Percentiles rank a stretch among this genome's conserved stretches.
Evolutionary conservation across 2,888 invertebrate genomes (phyloP).

Genomic region (Adineta ricciae): DNA sequence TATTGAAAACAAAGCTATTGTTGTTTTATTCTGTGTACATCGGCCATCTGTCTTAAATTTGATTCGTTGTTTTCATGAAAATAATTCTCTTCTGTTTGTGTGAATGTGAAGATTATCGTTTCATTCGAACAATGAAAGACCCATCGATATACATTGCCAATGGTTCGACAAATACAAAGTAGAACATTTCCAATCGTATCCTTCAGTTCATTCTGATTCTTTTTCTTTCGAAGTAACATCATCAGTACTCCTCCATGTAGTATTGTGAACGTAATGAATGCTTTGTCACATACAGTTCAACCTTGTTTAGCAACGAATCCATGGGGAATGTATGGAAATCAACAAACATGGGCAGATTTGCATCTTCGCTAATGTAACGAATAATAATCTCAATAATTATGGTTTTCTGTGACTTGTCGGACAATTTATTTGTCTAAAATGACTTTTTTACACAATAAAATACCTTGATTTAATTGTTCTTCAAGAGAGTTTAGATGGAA

Average conservation of each 20-base stretch:
- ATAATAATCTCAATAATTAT: neutral
- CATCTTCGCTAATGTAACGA: neutral
- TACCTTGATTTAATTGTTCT: slow-evolving; percentile 1
- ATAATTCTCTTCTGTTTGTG: too few relatives aligned
- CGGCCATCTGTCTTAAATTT: too few relatives aligned
- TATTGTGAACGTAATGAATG: neutral
- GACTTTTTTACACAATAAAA: neutral
- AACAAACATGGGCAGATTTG: neutral
- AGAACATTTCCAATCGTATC: neutral
- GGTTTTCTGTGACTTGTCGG: neutral
- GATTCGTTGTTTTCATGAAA: too few relatives aligned
- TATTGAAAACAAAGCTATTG: too few relatives aligned
- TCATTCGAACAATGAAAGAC: neutral
- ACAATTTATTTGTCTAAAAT: neutral
- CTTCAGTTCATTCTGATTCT: neutral
- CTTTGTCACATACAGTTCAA: neutral
- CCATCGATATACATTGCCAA: neutral
- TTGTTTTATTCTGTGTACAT: too few relatives aligned
- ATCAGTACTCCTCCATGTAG: neutral
- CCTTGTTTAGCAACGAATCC: neutral
- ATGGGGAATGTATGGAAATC: neutral
- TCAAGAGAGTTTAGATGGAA: neutral
- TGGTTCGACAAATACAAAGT: neutral
- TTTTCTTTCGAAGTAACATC: neutral
- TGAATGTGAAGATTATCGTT: too few relatives aligned